Evolutionary conservation across 2,888 invertebrate species (phyloP), one percentile per base, ranked within the genome.

Genomic region (Linnaemya vulpina): DNA sequence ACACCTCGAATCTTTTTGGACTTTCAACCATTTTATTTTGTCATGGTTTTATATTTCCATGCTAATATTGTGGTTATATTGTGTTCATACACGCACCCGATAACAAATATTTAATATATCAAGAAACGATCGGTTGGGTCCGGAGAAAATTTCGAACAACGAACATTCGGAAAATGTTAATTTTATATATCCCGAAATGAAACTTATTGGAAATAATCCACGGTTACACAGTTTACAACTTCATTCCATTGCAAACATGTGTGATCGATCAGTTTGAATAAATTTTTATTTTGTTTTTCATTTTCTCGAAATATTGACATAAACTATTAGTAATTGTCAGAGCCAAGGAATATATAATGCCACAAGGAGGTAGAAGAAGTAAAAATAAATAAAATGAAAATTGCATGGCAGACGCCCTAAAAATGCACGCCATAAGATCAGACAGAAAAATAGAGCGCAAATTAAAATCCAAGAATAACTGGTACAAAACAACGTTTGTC

Each of bases 271-370:
- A 17, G 38, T 70, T 71, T 30, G 13, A 58, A 49, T n/a, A 17
- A 38, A 55, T 53, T 62, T 22, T 30, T 30, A 1, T 40, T 55
- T 62, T 76, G 17, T 1, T 55, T 25, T 40, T n/a, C 1, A 2
- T 3, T 55, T 38, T n/a, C 22, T 13, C 20, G 25, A 17, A 58
- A 71, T 53, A 65, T 63, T 87, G 87, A 87, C 87, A 87, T 81
- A 73, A 83, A 86, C 84, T 87, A 88, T 87, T 88, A 86, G 88
- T 87, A 83, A 71, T 58, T 87, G 87, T 86, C 87, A 85, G n/a
- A 46, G 30, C 22, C 60, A 68, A 70, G 53, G 46, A 46, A 53
- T 53, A 62, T 67, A 43, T 51, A 68, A 20, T 53, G 73, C 58
- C 49, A 58, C 49, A 20, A 49, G 38, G 20, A 49, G 38, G 2